phyloP scores from a whole-genome alignment of 1,140 invertebrate species.

The Saccostrea cuccullata region DNA sequence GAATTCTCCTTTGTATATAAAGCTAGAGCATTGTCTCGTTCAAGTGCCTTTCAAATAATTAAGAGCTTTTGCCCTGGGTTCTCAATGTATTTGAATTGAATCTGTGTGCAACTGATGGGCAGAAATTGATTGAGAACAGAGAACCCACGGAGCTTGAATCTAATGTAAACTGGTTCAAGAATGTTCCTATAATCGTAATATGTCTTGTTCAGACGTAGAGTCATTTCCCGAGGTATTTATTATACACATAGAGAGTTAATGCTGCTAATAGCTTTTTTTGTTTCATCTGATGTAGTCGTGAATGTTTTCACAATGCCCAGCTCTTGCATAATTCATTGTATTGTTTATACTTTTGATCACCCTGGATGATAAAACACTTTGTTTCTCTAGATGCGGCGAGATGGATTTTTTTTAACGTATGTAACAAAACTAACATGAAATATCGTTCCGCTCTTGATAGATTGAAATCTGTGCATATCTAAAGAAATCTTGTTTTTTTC shows the following conservation, averaged over 20 bases:
- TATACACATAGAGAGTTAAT: background rate
- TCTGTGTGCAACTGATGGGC: constrained; percentile 10
- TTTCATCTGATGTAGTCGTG: constrained; percentile 14
- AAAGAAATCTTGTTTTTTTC: background rate
- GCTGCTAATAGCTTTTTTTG: constrained; percentile 29
- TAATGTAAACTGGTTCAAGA: constrained; percentile 3
- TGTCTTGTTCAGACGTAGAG: background rate
- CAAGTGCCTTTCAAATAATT: background rate
- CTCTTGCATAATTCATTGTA: constrained; percentile 31
- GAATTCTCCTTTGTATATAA: background rate
- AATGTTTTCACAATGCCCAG: constrained; percentile 10
- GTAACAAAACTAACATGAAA: background rate
- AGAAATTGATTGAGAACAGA: background rate
- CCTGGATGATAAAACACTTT: background rate
- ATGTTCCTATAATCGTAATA: background rate
- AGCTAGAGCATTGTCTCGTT: background rate
- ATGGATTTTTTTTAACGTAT: background rate
- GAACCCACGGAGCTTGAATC: background rate
- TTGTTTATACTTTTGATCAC: constrained; percentile 18
- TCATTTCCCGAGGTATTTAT: constrained; percentile 27
- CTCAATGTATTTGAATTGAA: background rate
- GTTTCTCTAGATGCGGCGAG: background rate
- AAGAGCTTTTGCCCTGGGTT: background rate
- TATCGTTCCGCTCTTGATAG: background rate
- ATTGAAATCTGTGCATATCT: background rate